phyloP scores from a whole-genome alignment of 2,888 invertebrate species.

The Microctonus aethiopoides region DNA sequence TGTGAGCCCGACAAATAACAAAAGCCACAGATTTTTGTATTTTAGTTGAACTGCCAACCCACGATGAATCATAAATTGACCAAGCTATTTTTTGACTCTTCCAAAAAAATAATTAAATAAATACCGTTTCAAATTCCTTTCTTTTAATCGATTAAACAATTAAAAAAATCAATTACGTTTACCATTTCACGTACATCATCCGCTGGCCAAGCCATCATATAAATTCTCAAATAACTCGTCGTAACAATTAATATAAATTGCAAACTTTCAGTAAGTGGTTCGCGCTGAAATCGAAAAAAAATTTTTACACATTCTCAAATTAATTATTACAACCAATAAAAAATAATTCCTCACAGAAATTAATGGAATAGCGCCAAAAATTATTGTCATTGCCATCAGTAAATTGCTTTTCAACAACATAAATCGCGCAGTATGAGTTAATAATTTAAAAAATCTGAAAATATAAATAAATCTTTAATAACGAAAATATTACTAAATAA shows the following conservation, averaged over 20 bases:
- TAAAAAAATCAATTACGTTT: too few species aligned
- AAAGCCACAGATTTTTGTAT: constrained; percentile 36
- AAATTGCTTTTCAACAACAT: constrained; percentile 54
- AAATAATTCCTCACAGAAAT: constrained; percentile 48
- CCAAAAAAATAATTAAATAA: not conserved
- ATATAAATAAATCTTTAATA: not conserved
- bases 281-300: constrained; percentile 38
- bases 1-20: constrained; percentile 45
- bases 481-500: too few species aligned
- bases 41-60: constrained; percentile 26
- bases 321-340: too few species aligned
- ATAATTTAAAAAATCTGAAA: constrained; percentile 46
- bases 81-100: constrained; percentile 37
- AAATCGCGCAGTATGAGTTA: constrained; percentile 41
- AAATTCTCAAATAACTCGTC: constrained; percentile 49
- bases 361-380: constrained; percentile 53
- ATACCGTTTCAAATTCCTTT: not conserved
- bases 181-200: constrained; percentile 53
- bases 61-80: constrained; percentile 41
- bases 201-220: constrained; percentile 53
- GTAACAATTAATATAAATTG: constrained; percentile 48
- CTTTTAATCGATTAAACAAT: constrained; percentile 18
- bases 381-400: constrained; percentile 50
- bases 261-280: constrained; percentile 42
- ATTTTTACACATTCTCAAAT: too few species aligned